These are phyloP conservation scores for Chloropsis hardwickii DNA, from an alignment of 2,113 vertebrate genomes.

Conservation along the genomic window DNA sequence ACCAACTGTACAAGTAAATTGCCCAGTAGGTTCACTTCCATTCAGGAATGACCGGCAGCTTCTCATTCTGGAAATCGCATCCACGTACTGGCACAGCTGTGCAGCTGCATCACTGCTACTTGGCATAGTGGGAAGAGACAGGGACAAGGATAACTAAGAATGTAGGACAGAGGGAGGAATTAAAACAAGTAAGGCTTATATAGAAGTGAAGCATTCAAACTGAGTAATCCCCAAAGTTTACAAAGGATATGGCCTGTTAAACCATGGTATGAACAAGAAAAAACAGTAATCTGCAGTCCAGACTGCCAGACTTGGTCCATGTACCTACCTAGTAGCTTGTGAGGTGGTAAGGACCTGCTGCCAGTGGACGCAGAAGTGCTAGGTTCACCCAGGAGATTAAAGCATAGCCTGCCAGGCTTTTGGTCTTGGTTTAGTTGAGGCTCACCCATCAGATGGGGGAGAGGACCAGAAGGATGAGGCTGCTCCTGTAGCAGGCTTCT, in stretches of 20 bases:
- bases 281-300: neutral
- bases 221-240: neutral
- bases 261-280: neutral
- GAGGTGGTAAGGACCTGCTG: neutral
- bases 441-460: rapidly evolving
- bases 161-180: neutral
- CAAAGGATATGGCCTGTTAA: neutral
- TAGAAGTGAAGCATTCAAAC: neutral
- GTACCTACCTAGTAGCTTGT: neutral
- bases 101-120: neutral
- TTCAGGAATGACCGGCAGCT: neutral
- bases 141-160: neutral
- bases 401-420: rapidly evolving
- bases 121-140: neutral
- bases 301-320: neutral
- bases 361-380: neutral
- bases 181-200: neutral
- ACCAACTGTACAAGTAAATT: neutral
- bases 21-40: neutral
- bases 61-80: neutral
- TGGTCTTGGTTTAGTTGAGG: neutral
- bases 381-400: neutral
- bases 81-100: neutral
- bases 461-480: neutral
- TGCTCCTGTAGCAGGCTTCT: neutral